Conservation (phyloP, 2,113 vertebrate species). For the Empidonax alnorum region DNA sequence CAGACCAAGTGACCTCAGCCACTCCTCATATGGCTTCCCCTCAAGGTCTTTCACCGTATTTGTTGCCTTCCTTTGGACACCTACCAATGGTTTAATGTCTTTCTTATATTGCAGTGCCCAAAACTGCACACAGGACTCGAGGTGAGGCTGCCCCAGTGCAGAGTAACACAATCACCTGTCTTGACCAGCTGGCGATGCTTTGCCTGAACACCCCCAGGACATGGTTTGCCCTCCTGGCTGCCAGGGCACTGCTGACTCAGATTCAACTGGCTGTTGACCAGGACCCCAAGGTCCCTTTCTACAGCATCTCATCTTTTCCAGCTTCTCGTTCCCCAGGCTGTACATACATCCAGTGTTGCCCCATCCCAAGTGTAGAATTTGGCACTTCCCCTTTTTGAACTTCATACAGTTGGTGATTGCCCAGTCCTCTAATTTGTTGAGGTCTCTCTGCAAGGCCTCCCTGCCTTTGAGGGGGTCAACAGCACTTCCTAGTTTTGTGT, state of each 20-base stretch:
- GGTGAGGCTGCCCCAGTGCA: not conserved
- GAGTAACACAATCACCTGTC: not conserved
- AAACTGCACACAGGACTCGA: not conserved
- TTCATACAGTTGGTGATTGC: not conserved
- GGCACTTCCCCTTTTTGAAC: not conserved
- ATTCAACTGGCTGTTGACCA: not conserved
- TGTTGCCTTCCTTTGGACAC: not conserved
- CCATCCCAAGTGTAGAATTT: not conserved
- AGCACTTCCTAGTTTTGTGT: not conserved
- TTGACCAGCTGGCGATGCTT: not conserved
- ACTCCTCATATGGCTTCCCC: too few relatives aligned
- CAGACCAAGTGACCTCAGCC: too few relatives aligned
- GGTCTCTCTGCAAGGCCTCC: not conserved
- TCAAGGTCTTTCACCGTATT: not conserved
- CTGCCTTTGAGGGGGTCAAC: not conserved
- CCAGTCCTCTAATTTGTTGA: not conserved
- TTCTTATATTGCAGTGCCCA: not conserved
- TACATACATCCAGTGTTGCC: not conserved
- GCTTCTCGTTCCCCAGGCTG: not conserved
- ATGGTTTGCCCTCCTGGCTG: not conserved
- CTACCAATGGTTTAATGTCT: not conserved
- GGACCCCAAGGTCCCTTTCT: not conserved
- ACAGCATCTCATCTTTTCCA: not conserved
- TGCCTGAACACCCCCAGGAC: not conserved
- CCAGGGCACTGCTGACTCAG: not conserved